A percentile compares a stretch with the other conserved stretches of the same genome.
Evolutionary conservation across 2,888 invertebrate species (phyloP).

Genomic region (Drosophila phalerata): DNA sequence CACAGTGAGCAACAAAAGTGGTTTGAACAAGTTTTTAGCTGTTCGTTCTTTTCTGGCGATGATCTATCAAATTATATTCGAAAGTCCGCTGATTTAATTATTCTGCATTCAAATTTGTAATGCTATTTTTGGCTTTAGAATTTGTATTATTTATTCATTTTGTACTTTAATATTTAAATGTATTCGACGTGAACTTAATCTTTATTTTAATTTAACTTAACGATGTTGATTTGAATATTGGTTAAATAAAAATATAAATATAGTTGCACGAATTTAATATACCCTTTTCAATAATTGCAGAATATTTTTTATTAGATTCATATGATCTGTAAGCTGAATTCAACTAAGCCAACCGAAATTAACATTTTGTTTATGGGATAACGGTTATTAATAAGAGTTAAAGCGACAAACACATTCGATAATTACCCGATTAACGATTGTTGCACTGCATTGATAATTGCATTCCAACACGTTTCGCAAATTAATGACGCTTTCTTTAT

Average conservation of each 20-base stretch:
- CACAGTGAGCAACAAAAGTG: conserved; percentile 25
- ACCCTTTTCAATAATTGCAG: background rate
- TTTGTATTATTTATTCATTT: background rate
- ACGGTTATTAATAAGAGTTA: background rate
- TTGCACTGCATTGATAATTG: conserved; percentile 23
- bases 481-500: conserved; percentile 9
- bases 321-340: background rate
- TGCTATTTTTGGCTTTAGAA: conserved; percentile 8
- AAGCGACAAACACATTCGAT: conserved; percentile 1
- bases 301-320: background rate
- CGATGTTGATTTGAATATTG: too few relatives aligned
- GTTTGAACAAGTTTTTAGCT: conserved; percentile 32
- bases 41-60: conserved; percentile 11
- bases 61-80: conserved; percentile 34
- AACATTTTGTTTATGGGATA: background rate
- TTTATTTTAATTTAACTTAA: too few relatives aligned
- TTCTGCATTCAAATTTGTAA: conserved; percentile 27
- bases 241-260: background rate
- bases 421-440: conserved; percentile 12
- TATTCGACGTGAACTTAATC: background rate
- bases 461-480: background rate
- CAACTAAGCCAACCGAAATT: background rate
- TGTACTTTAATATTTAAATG: background rate
- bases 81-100: conserved; percentile 32
- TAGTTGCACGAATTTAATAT: background rate